phyloP scores from a whole-genome alignment of 2,888 invertebrate genomes.

The Nomada hirtipes region DNA sequence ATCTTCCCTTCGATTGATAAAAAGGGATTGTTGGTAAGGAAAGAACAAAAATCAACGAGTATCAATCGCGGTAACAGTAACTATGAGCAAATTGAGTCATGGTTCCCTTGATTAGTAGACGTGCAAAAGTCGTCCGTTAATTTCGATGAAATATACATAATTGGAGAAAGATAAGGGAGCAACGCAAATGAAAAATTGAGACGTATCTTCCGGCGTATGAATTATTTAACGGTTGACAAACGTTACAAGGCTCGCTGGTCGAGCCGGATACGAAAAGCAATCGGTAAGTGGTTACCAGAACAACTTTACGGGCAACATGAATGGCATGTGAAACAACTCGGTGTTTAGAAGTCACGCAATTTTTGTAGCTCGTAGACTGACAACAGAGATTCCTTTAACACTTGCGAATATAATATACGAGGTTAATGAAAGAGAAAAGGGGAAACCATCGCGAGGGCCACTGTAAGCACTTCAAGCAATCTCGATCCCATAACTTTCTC shows the following conservation, averaged over 20 bases:
- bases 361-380: constrained; percentile 78
- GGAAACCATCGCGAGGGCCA: constrained; percentile 26
- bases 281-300: constrained; percentile 46
- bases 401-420: constrained; percentile 59
- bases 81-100: background rate
- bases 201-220: constrained; percentile 41
- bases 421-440: constrained; percentile 28
- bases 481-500: background rate
- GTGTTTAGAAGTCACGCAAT: constrained; percentile 79
- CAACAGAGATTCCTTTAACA: constrained; percentile 53
- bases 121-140: background rate
- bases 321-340: constrained; percentile 65
- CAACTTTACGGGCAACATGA: constrained; percentile 59
- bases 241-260: constrained; percentile 79
- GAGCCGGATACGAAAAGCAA: constrained; percentile 69
- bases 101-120: background rate
- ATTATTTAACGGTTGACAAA: constrained; percentile 59
- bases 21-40: background rate
- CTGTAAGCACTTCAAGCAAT: background rate
- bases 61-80: background rate
- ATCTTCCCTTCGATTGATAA: background rate
- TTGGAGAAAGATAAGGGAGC: background rate
- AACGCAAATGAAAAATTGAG: constrained; percentile 15
- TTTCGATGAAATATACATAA: background rate
- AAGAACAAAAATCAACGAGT: background rate